Conservation (phyloP, 2,888 invertebrate species). For the Caenorhabditis sp. region DNA sequence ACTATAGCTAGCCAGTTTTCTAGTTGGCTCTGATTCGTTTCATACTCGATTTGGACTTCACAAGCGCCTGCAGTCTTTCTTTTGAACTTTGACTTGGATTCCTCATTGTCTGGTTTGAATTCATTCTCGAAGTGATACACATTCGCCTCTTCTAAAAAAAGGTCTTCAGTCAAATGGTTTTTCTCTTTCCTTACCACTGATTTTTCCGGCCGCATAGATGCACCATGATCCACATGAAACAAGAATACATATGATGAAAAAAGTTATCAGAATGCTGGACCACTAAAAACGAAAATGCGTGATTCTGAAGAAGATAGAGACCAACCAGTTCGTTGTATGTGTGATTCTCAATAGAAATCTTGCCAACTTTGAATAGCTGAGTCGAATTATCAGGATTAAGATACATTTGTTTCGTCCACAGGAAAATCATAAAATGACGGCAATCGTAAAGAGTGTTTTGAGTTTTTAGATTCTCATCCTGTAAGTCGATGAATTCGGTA, state of each 20-base stretch:
- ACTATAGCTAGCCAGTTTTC: background rate
- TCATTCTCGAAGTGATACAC: slow-evolving; percentile 40
- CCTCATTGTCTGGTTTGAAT: slow-evolving; percentile 36
- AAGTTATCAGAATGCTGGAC: slow-evolving; percentile 5
- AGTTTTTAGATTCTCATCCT: background rate
- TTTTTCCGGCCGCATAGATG: slow-evolving; percentile 34
- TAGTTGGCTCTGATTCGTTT: background rate
- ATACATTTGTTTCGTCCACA: slow-evolving; percentile 12
- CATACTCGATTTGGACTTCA: slow-evolving; percentile 19
- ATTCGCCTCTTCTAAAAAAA: slow-evolving; percentile 26
- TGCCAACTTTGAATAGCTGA: slow-evolving; percentile 18
- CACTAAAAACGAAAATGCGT: background rate
- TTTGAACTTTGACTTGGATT: slow-evolving; percentile 30
- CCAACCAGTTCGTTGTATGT: background rate
- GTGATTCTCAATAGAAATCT: slow-evolving; percentile 11
- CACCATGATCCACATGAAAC: slow-evolving; percentile 32
- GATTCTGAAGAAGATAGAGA: background rate
- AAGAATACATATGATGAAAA: background rate
- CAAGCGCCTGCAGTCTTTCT: slow-evolving; percentile 15
- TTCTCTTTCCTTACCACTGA: slow-evolving; percentile 6
- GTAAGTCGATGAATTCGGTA: background rate
- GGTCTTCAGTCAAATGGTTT: background rate
- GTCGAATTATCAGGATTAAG: slow-evolving; percentile 10
- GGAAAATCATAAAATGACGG: background rate
- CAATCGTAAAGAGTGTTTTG: too few species aligned